These are phyloP conservation scores for Scaptomyza pallida DNA, from an alignment of 1,140 invertebrate genomes.

Conservation along the genomic window DNA sequence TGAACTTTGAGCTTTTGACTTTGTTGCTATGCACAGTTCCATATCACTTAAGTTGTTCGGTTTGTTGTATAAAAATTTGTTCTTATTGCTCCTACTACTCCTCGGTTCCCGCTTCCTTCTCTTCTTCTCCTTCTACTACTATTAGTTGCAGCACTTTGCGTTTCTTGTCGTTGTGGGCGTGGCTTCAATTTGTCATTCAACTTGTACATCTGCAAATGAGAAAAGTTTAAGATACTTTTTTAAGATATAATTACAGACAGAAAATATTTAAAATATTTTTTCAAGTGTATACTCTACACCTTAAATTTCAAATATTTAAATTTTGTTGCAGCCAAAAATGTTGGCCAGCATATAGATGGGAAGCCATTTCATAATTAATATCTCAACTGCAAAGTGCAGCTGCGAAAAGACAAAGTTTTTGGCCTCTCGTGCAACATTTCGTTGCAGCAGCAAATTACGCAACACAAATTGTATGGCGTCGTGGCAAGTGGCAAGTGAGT, in stretches of 20 bases:
- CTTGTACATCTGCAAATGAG: slow-evolving; percentile 67
- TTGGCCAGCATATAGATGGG: no score
- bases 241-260: no score
- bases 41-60: slow-evolving; percentile 65
- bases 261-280: no score
- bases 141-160: slow-evolving; percentile 30
- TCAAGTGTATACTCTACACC: no score
- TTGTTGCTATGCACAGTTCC: slow-evolving; percentile 76
- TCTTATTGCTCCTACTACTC: not conserved
- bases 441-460: not conserved
- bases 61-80: slow-evolving; percentile 30
- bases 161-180: slow-evolving; percentile 56
- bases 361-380: slow-evolving; percentile 30
- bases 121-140: not conserved
- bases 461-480: not conserved
- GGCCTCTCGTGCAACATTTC: slow-evolving; percentile 1
- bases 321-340: not conserved
- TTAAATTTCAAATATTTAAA: no score
- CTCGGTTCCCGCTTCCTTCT: not conserved
- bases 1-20: slow-evolving; percentile 69
- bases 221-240: slow-evolving; percentile 57
- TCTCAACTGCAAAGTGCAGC: slow-evolving; percentile 1
- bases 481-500: not conserved
- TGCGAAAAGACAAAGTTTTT: slow-evolving; percentile 25
- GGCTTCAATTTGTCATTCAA: slow-evolving; percentile 54